phyloP scores from a whole-genome alignment of 2,113 vertebrate species.

The Rhynchomys soricoides region DNA sequence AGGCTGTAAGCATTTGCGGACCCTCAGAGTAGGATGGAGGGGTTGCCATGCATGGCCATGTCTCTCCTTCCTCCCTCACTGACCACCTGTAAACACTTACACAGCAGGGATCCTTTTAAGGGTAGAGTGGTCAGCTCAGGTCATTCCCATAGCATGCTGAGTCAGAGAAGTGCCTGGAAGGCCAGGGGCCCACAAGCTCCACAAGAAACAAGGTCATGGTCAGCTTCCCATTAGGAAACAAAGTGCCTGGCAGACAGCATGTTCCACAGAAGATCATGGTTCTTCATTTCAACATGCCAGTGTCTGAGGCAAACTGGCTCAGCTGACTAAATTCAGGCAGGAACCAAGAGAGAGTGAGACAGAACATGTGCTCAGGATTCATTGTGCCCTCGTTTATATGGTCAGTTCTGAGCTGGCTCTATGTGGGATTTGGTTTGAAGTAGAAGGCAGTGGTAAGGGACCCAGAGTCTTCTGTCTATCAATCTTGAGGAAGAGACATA shows the following conservation, averaged over 20 bases:
- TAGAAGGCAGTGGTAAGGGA: conserved; percentile 30
- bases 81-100: not conserved
- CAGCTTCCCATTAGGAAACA: conserved; percentile 28
- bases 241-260: not conserved
- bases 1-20: not conserved
- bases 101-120: not conserved
- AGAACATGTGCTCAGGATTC: not conserved
- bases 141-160: not conserved
- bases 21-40: not conserved
- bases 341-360: not conserved
- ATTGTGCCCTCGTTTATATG: not conserved
- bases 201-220: not conserved
- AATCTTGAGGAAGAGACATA: conserved; percentile 42
- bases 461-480: not conserved
- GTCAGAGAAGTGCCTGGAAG: conserved; percentile 41
- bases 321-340: not conserved
- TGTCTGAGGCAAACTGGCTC: not conserved
- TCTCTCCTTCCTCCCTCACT: not conserved
- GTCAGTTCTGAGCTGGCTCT: not conserved
- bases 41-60: not conserved
- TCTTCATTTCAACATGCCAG: not conserved
- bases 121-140: not conserved
- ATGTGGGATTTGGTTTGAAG: not conserved
- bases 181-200: not conserved
- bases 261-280: not conserved